A percentile compares a stretch with the other conserved stretches of the same genome.
Evolutionary conservation across 2,888 invertebrate genomes (phyloP).

Genomic region (Agrotis ipsilon): DNA sequence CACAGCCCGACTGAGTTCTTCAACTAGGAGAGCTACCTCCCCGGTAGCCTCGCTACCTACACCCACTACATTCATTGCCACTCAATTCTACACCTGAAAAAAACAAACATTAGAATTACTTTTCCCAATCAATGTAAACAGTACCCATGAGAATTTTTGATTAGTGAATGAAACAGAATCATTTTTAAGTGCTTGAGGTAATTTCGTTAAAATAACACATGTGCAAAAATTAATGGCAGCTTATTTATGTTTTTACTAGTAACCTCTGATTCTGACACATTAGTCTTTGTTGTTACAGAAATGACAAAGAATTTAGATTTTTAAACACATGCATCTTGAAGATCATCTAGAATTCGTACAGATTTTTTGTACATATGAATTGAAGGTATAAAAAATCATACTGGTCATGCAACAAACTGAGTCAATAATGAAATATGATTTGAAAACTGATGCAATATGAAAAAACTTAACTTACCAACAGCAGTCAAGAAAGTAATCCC

Average conservation of each 20-base stretch:
- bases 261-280: slow-evolving; percentile 43
- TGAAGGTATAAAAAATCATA: neutral
- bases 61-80: slow-evolving; percentile 84
- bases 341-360: neutral
- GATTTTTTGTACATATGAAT: neutral
- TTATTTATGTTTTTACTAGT: slow-evolving; percentile 43
- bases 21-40: slow-evolving; percentile 93
- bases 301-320: slow-evolving; percentile 45
- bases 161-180: neutral
- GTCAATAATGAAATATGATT: neutral
- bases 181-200: neutral
- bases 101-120: neutral
- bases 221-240: neutral
- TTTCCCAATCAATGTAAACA: neutral
- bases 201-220: neutral
- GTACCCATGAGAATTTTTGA: neutral
- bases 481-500: slow-evolving; percentile 69
- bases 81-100: slow-evolving; percentile 59
- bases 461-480: slow-evolving; percentile 75
- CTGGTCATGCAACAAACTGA: neutral
- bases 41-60: slow-evolving; percentile 87
- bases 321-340: neutral
- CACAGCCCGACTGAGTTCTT: slow-evolving; percentile 95
- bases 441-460: slow-evolving; percentile 57
- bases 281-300: slow-evolving; percentile 47